Percentiles rank a stretch among this genome's conserved stretches.
phyloP scores from a whole-genome alignment of 92 coral and sea anemone species.

The Epizoanthus rinbou region DNA sequence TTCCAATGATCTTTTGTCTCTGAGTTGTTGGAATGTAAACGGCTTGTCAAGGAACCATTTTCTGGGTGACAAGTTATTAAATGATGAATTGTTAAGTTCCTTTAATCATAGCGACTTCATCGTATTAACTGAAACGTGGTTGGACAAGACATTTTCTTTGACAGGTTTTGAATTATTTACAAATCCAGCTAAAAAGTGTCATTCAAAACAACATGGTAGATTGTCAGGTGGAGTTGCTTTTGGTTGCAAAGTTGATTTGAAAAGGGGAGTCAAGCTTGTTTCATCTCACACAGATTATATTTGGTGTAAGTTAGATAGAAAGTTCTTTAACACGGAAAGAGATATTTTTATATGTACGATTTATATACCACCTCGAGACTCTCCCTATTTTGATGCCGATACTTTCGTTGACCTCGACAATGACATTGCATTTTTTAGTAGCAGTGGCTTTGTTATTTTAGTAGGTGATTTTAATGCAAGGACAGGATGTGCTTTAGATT shows the following conservation, averaged over 20 bases:
- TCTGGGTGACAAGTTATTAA: conserved; percentile 37
- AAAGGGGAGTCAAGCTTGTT: not conserved
- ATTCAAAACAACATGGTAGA: conserved; percentile 35
- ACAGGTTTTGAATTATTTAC: conserved; percentile 9
- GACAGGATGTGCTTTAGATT: conserved; percentile 26
- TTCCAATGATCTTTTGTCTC: not conserved
- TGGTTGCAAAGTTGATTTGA: conserved; percentile 16
- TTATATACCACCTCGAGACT: conserved; percentile 31
- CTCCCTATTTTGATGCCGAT: conserved; percentile 25
- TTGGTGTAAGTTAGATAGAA: conserved; percentile 42
- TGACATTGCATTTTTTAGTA: conserved; percentile 17
- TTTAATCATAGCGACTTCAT: conserved; percentile 5
- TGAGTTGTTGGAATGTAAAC: conserved; percentile 50
- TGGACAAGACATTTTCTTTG: not conserved
- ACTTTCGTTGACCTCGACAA: conserved; percentile 12
- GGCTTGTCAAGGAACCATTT: conserved; percentile 38
- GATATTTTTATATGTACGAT: conserved; percentile 32
- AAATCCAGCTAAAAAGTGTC: conserved; percentile 16
- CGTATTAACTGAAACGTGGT: conserved; percentile 41
- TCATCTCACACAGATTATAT: conserved; percentile 1
- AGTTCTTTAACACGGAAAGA: not conserved
- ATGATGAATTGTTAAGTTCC: conserved; percentile 17
- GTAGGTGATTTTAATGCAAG: conserved; percentile 45
- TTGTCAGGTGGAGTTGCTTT: conserved; percentile 43
- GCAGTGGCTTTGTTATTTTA: not conserved